Evolutionary conservation across 2,113 vertebrate species (phyloP), one percentile per base, ranked within the genome.

Genomic region (Pomatorhinus ruficollis): DNA sequence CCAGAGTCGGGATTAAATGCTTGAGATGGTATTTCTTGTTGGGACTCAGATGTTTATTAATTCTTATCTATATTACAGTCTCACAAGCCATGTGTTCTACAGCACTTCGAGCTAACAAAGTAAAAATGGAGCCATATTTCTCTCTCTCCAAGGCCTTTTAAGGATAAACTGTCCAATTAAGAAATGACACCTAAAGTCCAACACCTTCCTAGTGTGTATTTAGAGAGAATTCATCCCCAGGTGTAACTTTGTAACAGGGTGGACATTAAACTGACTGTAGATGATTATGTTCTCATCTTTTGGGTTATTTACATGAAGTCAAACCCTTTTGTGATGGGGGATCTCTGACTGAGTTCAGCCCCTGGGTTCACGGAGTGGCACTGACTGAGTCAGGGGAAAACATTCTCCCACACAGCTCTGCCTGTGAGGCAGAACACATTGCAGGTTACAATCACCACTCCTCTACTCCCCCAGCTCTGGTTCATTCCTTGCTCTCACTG

Each of bases 191-290:
- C 31, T 56, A 4, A 33, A 56, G 31, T 13, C 53, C 53, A 56
- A 33, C 54, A 56, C 19, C 15, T 50, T 60, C 47, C 44, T 15
- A 1, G 42, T 9, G 15, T 15, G 59, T 39, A 42, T 35, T 23
- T 1, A 22, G 37, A 44, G 49, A 60, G 52, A 76, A 47, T 20
- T 28, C 35, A 30, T 5, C 23, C 50, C 6, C 4, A 2, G 31
- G 10, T n/a, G 28, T 14, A 8, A 6, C 16, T 63, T 7, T 10
- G 47, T 15, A 15, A 50, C 4, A 0, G 0, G 3, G 35, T 24
- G 22, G 23, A 17, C 47, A 61, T 74, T 6, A 65, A 76, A 60
- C 22, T 0, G 3, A 42, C 23, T 3, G 27, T 47, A 81, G 68
- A 23, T 52, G 27, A 18, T 39, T 12, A 10, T 15, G 13, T 57